Evolutionary conservation across 2,797 vertebrate species (phyloP), one percentile per base, ranked within the genome.

Genomic region (Cynodonichthys magdalenae): DNA sequence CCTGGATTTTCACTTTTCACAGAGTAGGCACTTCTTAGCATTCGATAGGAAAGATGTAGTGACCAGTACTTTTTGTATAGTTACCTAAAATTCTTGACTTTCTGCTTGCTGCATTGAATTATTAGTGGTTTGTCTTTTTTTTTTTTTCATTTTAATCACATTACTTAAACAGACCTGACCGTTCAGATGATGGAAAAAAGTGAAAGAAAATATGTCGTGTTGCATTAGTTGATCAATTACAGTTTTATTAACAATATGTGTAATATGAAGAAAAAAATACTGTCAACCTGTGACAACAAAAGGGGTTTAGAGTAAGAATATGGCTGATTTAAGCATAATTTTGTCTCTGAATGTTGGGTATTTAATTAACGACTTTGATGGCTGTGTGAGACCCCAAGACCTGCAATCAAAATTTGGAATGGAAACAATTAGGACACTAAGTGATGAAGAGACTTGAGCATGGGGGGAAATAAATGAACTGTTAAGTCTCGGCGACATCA

Each of bases 401-500:
- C 85, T 62, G 64, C 80, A 82, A 86, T 92, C 83, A 90, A 71
- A 91, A 81, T 88, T 87, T 87, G 82, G 84, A 90, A 87, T 84
- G 76, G 85, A 87, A 84, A 90, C 87, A 87, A 88, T 92, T 87
- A 86, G 86, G 87, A 91, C 85, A 90, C 82, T 87, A 91, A 89
- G 89, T 88, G 84, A 91, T 90, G 83, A 90, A 87, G 89, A 88
- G 85, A 87, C 84, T 87, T 63, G 73, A 81, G 87, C 82, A 81
- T 71, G 80, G 70, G 77, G 86, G 77, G 86, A 79, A 83, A 83
- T 89, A 90, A 91, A 92, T 89, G 89, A 91, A 88, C 82, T 92
- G 89, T 90, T 90, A 90, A 91, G 86, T 88, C 89, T 92, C 81
- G 0, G 77, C 63, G 83, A 90, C 86, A 87, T 90, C 86, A 89